A percentile compares a stretch with the other conserved stretches of the same genome.
Evolutionary conservation across 2,888 invertebrate species (phyloP).

Genomic region (Herminia tarsipennalis): DNA sequence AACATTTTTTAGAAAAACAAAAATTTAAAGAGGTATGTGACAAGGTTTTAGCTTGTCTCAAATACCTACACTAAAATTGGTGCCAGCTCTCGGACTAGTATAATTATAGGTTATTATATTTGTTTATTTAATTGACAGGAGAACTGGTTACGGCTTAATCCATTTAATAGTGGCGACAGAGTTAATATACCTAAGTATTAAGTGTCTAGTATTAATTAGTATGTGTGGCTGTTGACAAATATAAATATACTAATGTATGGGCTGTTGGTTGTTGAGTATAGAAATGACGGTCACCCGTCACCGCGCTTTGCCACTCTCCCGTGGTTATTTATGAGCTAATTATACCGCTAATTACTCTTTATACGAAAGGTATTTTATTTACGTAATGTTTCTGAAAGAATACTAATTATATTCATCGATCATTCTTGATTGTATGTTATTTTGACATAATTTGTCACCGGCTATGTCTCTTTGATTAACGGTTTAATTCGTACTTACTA

Average conservation of each 20-base stretch:
- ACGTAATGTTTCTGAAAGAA: constrained; percentile 17
- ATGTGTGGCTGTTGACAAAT: no score
- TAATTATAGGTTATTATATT: no score
- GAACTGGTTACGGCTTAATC: constrained; percentile 36
- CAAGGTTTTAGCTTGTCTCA: no score
- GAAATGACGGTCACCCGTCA: constrained; percentile 32
- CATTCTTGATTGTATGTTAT: constrained; percentile 14
- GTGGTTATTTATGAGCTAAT: constrained; percentile 31
- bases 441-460: constrained; percentile 16
- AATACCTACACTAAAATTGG: no score
- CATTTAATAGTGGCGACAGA: constrained; percentile 30
- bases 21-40: no score
- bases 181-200: constrained; percentile 16
- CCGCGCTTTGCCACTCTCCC: constrained; percentile 4
- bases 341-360: constrained; percentile 30
- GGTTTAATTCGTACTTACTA: constrained; percentile 11
- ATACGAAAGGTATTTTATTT: constrained; percentile 22
- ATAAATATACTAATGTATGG: no score
- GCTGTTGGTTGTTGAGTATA: constrained; percentile 14
- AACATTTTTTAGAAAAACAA: no score
- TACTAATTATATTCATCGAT: constrained; percentile 32
- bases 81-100: no score
- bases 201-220: no score
- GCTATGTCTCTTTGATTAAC: neutral
- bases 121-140: constrained; percentile 23